Percentiles rank a stretch among this genome's conserved stretches.
These are phyloP conservation scores for Eriocheir sinensis DNA, from an alignment of 1,140 invertebrate species.

Conservation along the genomic window DNA sequence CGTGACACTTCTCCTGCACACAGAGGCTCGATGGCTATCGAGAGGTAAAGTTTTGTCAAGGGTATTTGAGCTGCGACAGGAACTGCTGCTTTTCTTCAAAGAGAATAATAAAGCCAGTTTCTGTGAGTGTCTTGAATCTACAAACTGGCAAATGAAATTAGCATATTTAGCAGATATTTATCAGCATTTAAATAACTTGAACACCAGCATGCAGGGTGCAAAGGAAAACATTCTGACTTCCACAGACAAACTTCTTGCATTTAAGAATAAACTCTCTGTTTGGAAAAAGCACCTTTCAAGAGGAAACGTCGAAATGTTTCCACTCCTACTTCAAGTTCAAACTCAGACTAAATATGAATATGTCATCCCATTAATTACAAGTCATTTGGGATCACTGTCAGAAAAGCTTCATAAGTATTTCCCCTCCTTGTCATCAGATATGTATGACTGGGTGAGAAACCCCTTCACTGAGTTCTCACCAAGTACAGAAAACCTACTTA, in stretches of 20 bases:
- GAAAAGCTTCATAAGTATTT: constrained; percentile 27
- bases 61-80: constrained; percentile 44
- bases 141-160: constrained; percentile 36
- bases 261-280: background rate
- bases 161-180: constrained; percentile 42
- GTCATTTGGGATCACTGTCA: background rate
- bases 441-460: constrained; percentile 38
- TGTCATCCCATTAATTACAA: constrained; percentile 24
- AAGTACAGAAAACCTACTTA: too few relatives aligned
- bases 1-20: constrained; percentile 36
- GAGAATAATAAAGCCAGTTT: constrained; percentile 31
- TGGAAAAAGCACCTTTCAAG: constrained; percentile 31
- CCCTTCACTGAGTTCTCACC: constrained; percentile 33
- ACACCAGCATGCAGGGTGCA: constrained; percentile 44
- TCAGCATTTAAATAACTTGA: constrained; percentile 47
- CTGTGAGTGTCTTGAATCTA: constrained; percentile 34
- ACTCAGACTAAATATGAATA: constrained; percentile 42
- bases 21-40: constrained; percentile 51
- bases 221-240: constrained; percentile 57
- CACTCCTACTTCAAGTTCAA: constrained; percentile 50
- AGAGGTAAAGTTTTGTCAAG: constrained; percentile 57
- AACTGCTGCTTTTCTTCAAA: constrained; percentile 44
- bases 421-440: constrained; percentile 46
- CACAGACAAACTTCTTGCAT: constrained; percentile 45
- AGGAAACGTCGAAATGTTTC: constrained; percentile 38